Evolutionary conservation across 2,888 invertebrate species (phyloP), one percentile per base, ranked within the genome.

Genomic region (Seira musarum): DNA sequence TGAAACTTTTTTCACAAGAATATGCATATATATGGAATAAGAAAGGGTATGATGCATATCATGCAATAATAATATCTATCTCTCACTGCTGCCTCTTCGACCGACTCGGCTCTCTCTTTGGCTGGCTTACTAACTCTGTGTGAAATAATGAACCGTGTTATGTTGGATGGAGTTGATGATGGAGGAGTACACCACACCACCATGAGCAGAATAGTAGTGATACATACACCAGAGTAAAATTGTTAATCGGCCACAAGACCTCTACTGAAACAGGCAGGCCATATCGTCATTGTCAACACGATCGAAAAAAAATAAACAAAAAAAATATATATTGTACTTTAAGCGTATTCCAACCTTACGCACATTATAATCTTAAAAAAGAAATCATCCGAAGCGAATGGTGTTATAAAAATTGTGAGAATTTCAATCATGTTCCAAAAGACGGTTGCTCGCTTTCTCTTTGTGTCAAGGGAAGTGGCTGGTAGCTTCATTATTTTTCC

Each of bases 241-340:
- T 35, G 68, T 79, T 79, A 79, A 79, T 79, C 79, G 79, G 79
- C 79, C 79, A 79, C 73, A 79, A 79, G 79, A 73, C 79, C 79
- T 79, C 79, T 72, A 69, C 19, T 57, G 40, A 79, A 68, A 73
- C 79, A 79, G 78, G 72, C 79, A 72, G 79, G 78, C 78, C 71
- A 71, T 65, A 49, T 49, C 65, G 30, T 65, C 53, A 25, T 73
- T 73, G 73, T 73, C 73, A 73, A 65, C 60, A 69, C n/a, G 35
- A n/a, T 19, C 49, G 53, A 40, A 63, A 70, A 25, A 60, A 60
- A 61, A 46, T 22, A 61, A 40, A 40, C 15, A 63, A 40, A 64
- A 71, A 69, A 71, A 46, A 25, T 65, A n/a, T 17, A 65, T 49
- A 49, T n/a, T 49, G 13, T 13, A n/a, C 8, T 49, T 49, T 49